A percentile compares a stretch with the other conserved stretches of the same genome.
These are phyloP conservation scores for Lypha dubia DNA, from an alignment of 2,888 invertebrate genomes.

Conservation along the genomic window DNA sequence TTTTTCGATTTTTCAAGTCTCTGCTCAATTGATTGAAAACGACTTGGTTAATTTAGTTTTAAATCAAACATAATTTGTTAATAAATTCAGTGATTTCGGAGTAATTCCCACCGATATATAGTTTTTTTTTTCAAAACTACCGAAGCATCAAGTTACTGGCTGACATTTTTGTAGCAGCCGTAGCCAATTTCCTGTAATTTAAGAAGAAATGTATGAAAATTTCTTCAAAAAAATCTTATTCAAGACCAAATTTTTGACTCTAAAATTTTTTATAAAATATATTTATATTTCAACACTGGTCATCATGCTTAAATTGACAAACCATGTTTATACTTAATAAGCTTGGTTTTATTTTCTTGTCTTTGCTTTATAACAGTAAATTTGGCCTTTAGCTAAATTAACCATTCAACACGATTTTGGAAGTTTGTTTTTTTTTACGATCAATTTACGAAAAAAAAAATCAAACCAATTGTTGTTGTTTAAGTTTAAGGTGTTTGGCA, in stretches of 20 bases:
- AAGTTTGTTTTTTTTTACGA: background rate
- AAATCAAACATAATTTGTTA: too few species aligned
- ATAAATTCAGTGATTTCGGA: too few species aligned
- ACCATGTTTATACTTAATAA: background rate
- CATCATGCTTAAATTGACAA: background rate
- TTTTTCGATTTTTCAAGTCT: too few species aligned
- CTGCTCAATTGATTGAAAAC: too few species aligned
- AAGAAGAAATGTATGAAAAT: too few species aligned
- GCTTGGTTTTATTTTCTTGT: background rate
- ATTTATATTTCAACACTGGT: background rate
- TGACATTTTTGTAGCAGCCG: too few species aligned
- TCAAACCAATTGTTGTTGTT: background rate
- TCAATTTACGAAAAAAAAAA: background rate
- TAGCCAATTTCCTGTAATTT: too few species aligned
- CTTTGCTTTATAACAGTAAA: background rate
- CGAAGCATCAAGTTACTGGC: too few species aligned
- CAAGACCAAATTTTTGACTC: background rate
- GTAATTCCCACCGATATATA: too few species aligned
- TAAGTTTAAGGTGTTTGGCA: too few species aligned
- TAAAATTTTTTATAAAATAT: background rate
- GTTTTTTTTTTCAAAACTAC: too few species aligned
- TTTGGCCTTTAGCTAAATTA: conserved; percentile 26
- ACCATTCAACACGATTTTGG: background rate
- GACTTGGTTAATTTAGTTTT: too few species aligned
- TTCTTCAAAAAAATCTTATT: background rate